Conservation (phyloP, 1,140 invertebrate species). For the Drosophila parabipectinata region DNA sequence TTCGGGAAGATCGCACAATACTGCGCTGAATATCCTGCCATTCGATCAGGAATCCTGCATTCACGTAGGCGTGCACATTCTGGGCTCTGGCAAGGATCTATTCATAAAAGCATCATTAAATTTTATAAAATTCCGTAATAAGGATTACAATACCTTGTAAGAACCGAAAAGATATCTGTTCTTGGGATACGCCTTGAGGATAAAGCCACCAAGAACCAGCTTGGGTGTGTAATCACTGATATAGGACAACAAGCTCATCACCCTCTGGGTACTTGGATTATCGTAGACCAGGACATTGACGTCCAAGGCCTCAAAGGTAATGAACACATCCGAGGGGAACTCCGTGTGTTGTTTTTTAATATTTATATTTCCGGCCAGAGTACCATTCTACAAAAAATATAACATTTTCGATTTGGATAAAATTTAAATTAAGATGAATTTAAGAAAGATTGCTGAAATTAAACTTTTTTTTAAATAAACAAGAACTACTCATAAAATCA, state of each 20-base stretch:
- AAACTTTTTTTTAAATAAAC: neutral
- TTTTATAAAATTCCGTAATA: neutral
- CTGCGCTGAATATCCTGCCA: slow-evolving; percentile 66
- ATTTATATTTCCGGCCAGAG: slow-evolving; percentile 91
- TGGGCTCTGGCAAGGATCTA: slow-evolving; percentile 88
- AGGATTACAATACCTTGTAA: slow-evolving; percentile 85
- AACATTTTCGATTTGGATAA: too few relatives aligned
- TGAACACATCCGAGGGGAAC: slow-evolving; percentile 91
- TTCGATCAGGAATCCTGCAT: slow-evolving; percentile 89
- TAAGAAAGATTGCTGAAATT: neutral
- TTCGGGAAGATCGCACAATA: slow-evolving; percentile 55
- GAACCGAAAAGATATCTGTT: slow-evolving; percentile 62
- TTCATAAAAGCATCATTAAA: neutral
- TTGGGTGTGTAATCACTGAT: slow-evolving; percentile 49
- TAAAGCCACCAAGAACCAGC: slow-evolving; percentile 63
- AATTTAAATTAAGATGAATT: too few relatives aligned
- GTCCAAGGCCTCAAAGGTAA: slow-evolving; percentile 88
- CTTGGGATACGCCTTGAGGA: slow-evolving; percentile 58
- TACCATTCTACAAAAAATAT: slow-evolving; percentile 85
- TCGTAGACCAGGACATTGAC: slow-evolving; percentile 84
- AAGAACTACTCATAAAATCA: too few relatives aligned
- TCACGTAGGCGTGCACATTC: slow-evolving; percentile 93
- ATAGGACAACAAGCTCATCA: slow-evolving; percentile 54
- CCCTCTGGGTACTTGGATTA: slow-evolving; percentile 27
- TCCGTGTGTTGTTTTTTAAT: slow-evolving; percentile 89